Conservation (phyloP, 1,140 invertebrate species). For the Drosophila orena region DNA sequence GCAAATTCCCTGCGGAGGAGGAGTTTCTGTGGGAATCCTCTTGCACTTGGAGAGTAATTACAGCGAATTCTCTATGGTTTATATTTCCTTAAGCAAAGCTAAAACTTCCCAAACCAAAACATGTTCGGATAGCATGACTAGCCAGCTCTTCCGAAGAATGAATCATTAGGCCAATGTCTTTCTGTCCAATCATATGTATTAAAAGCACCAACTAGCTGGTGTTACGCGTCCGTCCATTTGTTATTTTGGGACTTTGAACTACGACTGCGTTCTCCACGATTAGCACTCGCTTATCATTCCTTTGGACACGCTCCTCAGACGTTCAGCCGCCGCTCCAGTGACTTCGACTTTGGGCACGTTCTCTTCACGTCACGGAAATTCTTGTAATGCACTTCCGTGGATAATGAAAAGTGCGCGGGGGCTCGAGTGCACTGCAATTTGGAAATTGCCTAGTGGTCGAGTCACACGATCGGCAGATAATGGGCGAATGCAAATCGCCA, state of each 20-base stretch:
- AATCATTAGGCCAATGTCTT: slow-evolving; percentile 1
- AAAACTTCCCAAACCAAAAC: neutral
- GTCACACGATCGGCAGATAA: slow-evolving; percentile 56
- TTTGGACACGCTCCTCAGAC: slow-evolving; percentile 35
- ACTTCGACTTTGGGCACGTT: slow-evolving; percentile 38
- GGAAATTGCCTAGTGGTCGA: slow-evolving; percentile 15
- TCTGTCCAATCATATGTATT: no score
- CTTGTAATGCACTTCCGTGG: slow-evolving; percentile 50
- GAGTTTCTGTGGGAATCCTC: neutral
- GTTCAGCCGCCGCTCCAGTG: slow-evolving; percentile 7
- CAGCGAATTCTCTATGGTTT: no score
- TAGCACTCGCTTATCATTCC: slow-evolving; percentile 42
- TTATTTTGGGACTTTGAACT: slow-evolving; percentile 29
- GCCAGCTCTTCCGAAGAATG: neutral
- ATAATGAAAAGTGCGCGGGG: slow-evolving; percentile 19
- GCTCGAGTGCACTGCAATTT: slow-evolving; percentile 24
- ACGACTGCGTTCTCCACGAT: slow-evolving; percentile 20
- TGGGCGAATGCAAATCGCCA: slow-evolving; percentile 40
- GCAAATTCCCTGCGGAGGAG: neutral
- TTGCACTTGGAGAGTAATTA: no score
- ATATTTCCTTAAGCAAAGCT: no score
- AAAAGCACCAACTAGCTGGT: neutral
- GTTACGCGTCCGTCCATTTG: slow-evolving; percentile 3
- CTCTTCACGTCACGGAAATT: slow-evolving; percentile 32
- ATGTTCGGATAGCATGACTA: neutral